Evolutionary conservation across 2,113 vertebrate species (phyloP), one percentile per base, ranked within the genome.

Genomic region (Anoura caudifer): DNA sequence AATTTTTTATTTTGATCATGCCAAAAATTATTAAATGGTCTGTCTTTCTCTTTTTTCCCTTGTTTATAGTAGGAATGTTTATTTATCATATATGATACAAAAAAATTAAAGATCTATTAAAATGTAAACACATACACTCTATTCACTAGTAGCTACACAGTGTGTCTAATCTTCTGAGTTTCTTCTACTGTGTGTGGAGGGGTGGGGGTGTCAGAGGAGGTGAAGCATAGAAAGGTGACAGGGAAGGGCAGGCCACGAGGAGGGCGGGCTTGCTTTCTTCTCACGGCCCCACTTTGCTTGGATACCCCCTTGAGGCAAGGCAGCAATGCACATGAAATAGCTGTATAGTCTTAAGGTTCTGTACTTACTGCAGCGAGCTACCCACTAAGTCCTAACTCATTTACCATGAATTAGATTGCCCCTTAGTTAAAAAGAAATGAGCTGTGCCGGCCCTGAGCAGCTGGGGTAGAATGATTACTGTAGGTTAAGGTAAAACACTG

Each of bases 1-100:
- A 1, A 31, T 92, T 96, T 96, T 94, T 73, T 88, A 94, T 63
- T 82, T 69, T 22, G 26, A 75, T 72, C 11, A 9, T 83, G 59
- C 5, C 5, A 17, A 56, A 31, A 16, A 56, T 63, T 45, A 83
- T 33, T 12, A 83, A 63, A 69, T 41, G 20, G 20, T 43, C 79
- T 36, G 9, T 65, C 59, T 90, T 75, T 84, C 3, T 26, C 14
- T 61, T 50, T 67, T 85, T 70, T 56, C 59, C 17, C 36, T 43
- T 81, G 7, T 43, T 43, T 50, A 1, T 3, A 43, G 17, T 31
- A 73, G 61, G 3, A 76, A 15, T 33, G 47, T 84, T 94, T 88
- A 63, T 20, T 77, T 92, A 54, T n/a, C 10, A 11, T n/a, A 86
- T 67, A 41, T 45, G 56, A 63, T 82, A 7, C 36, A 61, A 80